Percentiles rank a stretch among this genome's conserved stretches.
These are phyloP conservation scores for Hippocampus guttulatus DNA, from an alignment of 2,113 vertebrate species.

Conservation along the genomic window DNA sequence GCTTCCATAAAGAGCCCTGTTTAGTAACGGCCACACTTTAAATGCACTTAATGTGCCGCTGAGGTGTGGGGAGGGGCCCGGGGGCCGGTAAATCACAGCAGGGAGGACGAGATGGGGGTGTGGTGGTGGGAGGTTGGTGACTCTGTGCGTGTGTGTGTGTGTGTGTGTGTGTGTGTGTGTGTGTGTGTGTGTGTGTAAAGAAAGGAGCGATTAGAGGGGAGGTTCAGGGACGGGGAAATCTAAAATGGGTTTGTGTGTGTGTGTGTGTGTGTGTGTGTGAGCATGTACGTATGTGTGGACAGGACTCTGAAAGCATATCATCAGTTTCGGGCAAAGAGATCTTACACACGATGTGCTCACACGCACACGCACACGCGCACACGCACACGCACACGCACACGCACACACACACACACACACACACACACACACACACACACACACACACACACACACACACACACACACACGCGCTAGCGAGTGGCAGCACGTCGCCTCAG, in stretches of 20 bases:
- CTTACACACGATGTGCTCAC: too few species aligned
- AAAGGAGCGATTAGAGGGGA: constrained; percentile 34
- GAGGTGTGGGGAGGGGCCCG: constrained; percentile 56
- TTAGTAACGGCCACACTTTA: constrained; percentile 68
- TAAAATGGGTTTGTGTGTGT: constrained; percentile 57
- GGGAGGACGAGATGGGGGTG: background rate
- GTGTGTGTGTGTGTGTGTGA: constrained; percentile 33
- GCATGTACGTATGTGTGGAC: too few species aligned
- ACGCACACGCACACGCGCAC: background rate
- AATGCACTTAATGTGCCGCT: constrained; percentile 67
- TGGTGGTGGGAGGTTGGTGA: background rate
- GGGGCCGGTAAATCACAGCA: constrained; percentile 61
- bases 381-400: constrained; percentile 11
- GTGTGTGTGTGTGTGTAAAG: constrained; percentile 14
- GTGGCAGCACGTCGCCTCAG: constrained; percentile 53
- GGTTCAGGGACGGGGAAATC: constrained; percentile 42
- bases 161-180: background rate
- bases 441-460: background rate
- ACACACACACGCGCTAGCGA: constrained; percentile 19
- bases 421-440: constrained; percentile 5
- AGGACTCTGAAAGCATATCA: too few species aligned
- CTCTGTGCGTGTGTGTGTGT: constrained; percentile 4
- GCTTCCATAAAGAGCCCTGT: constrained; percentile 67
- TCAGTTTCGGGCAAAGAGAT: too few species aligned
- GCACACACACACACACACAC: background rate